Evolutionary conservation across 2,797 vertebrate genomes (phyloP).

Genomic region (Sarcoramphus papa): DNA sequence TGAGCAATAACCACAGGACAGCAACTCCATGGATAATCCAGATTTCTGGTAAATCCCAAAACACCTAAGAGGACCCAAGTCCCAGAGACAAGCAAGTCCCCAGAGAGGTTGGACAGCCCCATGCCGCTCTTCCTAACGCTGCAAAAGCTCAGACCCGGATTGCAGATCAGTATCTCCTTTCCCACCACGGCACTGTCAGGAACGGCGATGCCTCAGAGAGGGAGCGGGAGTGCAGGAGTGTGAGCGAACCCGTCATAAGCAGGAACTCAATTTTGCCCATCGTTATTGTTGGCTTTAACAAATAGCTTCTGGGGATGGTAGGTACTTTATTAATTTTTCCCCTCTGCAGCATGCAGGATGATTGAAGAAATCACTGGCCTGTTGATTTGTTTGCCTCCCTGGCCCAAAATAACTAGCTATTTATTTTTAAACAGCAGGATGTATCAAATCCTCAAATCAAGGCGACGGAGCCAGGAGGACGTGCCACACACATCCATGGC

Average conservation of each 20-base stretch:
- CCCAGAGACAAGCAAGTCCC: neutral
- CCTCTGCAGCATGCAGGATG: neutral
- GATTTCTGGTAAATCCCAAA: neutral
- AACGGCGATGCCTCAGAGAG: fast-evolving
- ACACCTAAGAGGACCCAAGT: neutral
- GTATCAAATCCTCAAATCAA: neutral
- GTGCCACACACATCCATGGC: neutral
- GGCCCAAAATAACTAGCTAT: neutral
- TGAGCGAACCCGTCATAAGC: neutral
- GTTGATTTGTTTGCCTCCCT: neutral
- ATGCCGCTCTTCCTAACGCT: fast-evolving
- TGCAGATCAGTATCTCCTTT: neutral
- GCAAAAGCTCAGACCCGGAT: neutral
- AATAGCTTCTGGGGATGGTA: conserved; percentile 17
- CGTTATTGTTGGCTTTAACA: conserved; percentile 5
- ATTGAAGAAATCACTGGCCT: conserved; percentile 3
- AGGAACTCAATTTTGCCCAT: conserved; percentile 1
- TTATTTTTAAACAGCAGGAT: conserved; percentile 5
- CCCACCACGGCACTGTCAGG: neutral
- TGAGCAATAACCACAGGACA: neutral
- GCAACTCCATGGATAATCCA: fast-evolving
- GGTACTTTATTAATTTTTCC: conserved; percentile 17
- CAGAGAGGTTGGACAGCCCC: neutral
- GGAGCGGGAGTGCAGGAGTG: fast-evolving
- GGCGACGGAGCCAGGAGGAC: fast-evolving